phyloP scores from a whole-genome alignment of 2,113 vertebrate genomes.

The Nycticebus coucang region DNA sequence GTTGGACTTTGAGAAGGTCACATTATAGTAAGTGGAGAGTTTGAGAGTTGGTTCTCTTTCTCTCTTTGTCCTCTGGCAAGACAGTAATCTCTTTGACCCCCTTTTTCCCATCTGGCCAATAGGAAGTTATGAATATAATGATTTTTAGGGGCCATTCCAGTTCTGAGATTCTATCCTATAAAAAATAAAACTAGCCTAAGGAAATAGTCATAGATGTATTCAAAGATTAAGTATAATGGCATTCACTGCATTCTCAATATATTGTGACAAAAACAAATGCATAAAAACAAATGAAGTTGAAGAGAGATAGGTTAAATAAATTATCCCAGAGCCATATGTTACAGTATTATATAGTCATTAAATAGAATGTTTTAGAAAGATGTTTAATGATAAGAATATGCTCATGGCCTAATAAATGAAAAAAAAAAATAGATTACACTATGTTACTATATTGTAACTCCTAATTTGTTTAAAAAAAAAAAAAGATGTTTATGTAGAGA shows the following conservation, averaged over 20 bases:
- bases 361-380: neutral
- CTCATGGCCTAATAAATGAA: neutral
- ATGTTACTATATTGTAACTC: neutral
- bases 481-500: neutral
- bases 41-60: neutral
- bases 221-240: neutral
- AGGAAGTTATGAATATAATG: neutral
- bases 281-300: neutral
- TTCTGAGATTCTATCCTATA: constrained; percentile 31
- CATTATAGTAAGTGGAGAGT: neutral
- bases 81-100: neutral
- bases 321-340: neutral
- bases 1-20: constrained; percentile 41
- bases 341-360: neutral
- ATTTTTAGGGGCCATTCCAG: neutral
- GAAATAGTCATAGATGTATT: constrained; percentile 33
- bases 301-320: constrained; percentile 14
- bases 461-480: neutral
- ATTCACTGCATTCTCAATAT: constrained; percentile 16
- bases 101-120: neutral
- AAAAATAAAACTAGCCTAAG: constrained; percentile 38
- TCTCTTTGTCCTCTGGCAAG: constrained; percentile 44
- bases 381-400: constrained; percentile 14
- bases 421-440: constrained; percentile 27
- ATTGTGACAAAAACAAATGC: constrained; percentile 21